These are phyloP conservation scores for Cecidostiba fungosa DNA, from an alignment of 2,888 invertebrate species.

Conservation along the genomic window DNA sequence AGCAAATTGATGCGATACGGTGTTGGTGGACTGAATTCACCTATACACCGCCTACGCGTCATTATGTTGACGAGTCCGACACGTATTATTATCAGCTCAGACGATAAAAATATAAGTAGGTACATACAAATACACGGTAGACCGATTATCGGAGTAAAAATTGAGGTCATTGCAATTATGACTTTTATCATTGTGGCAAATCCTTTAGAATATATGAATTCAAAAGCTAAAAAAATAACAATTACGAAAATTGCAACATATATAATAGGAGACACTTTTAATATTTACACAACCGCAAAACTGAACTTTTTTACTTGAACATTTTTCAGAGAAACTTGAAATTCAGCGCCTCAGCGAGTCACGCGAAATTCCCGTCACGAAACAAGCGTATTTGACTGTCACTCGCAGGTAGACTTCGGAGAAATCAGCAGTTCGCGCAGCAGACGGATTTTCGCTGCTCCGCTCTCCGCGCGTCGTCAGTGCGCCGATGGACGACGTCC, in stretches of 20 bases:
- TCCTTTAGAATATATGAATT: neutral
- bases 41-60: neutral
- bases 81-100: no score
- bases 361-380: neutral
- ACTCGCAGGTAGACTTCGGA: neutral
- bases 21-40: no score
- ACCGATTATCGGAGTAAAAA: neutral
- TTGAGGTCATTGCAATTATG: neutral
- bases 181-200: neutral
- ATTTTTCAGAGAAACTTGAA: neutral
- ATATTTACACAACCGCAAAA: no score
- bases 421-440: constrained; percentile 36
- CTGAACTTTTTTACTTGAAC: no score
- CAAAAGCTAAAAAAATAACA: no score
- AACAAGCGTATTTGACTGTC: neutral
- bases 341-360: neutral
- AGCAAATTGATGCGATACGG: no score
- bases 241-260: no score
- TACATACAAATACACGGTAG: no score
- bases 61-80: no score
- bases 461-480: neutral
- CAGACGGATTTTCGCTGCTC: constrained; percentile 52
- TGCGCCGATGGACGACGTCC: constrained; percentile 1
- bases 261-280: no score
- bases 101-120: no score